phyloP scores from a whole-genome alignment of 2,113 vertebrate species.

The Mobula birostris region DNA sequence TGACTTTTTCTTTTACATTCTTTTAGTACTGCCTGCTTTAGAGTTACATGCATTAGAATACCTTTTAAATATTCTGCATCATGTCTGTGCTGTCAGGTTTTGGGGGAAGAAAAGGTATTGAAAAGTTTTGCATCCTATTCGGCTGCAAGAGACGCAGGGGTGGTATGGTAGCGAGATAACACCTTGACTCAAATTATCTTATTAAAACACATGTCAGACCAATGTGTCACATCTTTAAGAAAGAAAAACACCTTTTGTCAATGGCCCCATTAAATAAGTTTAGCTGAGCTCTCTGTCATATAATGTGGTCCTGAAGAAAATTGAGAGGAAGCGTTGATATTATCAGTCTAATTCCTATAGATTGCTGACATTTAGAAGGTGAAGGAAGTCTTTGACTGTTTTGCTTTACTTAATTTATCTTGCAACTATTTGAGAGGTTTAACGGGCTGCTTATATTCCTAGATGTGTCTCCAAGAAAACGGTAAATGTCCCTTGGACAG shows the following conservation, averaged over 20 bases:
- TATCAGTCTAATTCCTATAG: slow-evolving; percentile 21
- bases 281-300: background rate
- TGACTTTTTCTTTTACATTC: background rate
- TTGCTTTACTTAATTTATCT: slow-evolving; percentile 17
- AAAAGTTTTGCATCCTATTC: background rate
- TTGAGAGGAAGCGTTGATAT: slow-evolving; percentile 5
- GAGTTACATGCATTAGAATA: no score
- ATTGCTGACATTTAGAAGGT: slow-evolving; percentile 22
- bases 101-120: background rate
- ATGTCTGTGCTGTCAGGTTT: background rate
- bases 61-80: background rate
- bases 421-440: slow-evolving; percentile 20
- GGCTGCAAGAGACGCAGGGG: background rate
- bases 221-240: background rate
- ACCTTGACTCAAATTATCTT: background rate
- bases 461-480: background rate
- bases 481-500: background rate
- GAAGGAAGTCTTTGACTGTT: slow-evolving; percentile 26
- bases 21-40: no score
- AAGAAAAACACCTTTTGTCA: background rate
- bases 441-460: background rate
- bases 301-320: background rate
- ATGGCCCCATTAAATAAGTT: background rate
- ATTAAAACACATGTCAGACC: background rate
- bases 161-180: background rate